Conservation (phyloP, 1,140 invertebrate species). For the Paraescarpia echinospica region DNA sequence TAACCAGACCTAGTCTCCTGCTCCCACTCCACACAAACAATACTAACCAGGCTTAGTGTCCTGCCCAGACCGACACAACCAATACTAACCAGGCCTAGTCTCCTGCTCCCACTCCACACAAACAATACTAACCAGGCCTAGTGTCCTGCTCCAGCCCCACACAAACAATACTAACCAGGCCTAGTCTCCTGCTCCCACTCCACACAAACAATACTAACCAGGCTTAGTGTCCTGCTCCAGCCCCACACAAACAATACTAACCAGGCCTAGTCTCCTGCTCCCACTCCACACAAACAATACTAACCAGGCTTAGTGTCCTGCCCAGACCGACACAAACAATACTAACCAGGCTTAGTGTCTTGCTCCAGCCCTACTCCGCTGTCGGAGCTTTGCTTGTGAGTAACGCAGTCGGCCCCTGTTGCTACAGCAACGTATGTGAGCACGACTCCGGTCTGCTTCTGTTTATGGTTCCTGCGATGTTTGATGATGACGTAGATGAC, state of each 20-base stretch:
- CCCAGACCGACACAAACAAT: neutral
- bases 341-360: neutral
- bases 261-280: neutral
- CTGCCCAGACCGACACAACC: neutral
- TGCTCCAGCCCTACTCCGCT: constrained; percentile 11
- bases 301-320: neutral
- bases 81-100: neutral
- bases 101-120: neutral
- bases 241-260: constrained; percentile 6
- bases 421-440: neutral
- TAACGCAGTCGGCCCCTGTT: neutral
- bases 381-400: constrained; percentile 15
- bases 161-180: neutral
- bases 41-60: too few species aligned
- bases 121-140: neutral
- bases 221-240: neutral
- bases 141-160: neutral
- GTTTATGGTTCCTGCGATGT: neutral
- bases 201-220: neutral
- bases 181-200: neutral
- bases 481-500: constrained; percentile 36
- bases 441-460: neutral
- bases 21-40: too few species aligned
- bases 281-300: neutral
- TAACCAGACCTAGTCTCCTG: too few species aligned